phyloP scores from a whole-genome alignment of 2,113 vertebrate genomes.

The Paralichthys olivaceus region DNA sequence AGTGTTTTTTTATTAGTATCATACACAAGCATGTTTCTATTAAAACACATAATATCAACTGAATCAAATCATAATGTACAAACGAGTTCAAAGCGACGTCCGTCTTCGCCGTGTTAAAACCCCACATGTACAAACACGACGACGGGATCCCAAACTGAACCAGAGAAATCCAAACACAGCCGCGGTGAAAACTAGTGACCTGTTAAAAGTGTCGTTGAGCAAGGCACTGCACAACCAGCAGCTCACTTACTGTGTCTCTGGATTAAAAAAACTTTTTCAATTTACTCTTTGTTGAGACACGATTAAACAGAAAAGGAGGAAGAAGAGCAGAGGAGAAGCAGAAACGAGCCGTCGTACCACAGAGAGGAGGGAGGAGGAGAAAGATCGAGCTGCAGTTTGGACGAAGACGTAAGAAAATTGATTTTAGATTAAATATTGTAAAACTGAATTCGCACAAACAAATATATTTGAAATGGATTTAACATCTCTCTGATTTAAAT shows the following conservation, averaged over 20 bases:
- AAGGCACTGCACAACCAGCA: background rate
- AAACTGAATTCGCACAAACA: too few species aligned
- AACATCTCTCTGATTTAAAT: too few species aligned
- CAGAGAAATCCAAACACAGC: background rate
- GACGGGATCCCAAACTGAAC: background rate
- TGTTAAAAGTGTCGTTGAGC: background rate
- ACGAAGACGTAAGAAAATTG: too few species aligned
- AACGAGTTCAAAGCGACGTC: conserved; percentile 29
- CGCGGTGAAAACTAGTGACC: background rate
- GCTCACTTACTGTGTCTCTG: background rate
- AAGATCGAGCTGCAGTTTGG: too few species aligned
- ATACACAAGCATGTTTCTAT: conserved; percentile 75
- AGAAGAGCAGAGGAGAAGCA: too few species aligned
- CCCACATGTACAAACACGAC: conserved; percentile 19
- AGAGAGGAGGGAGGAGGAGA: too few species aligned
- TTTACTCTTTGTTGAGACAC: too few species aligned
- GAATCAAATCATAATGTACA: conserved; percentile 84
- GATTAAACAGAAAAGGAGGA: too few species aligned
- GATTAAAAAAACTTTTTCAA: background rate
- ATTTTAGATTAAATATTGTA: too few species aligned
- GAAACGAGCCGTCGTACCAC: too few species aligned
- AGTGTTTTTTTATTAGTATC: conserved; percentile 71
- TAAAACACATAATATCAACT: conserved; percentile 68
- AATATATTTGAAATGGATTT: too few species aligned
- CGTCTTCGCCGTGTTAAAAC: background rate